Base-by-base conservation (phyloP, 1,140 invertebrate genomes). In the Eumeta japonica region DNA sequence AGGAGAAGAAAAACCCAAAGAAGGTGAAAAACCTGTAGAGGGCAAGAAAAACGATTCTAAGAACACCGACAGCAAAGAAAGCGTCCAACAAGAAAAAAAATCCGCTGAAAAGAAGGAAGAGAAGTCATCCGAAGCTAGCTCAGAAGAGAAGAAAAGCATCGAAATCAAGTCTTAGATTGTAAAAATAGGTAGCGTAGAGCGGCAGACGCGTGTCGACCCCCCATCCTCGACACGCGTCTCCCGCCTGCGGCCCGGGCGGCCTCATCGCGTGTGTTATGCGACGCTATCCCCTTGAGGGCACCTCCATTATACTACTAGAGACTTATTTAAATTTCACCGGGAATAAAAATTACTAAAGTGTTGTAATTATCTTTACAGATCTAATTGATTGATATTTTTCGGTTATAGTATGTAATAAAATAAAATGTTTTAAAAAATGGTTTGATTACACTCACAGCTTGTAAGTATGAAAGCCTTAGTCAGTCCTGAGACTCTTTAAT, bases 341-440 rank as follows among this genome's bases (percentile, higher is more conserved):
- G 5, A 57, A 57, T 68, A 52, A 68, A 71, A 73, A 68, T 68
- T 71, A 73, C 64, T 62, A 65, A 73, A 73, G n/a, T 24, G n/a
- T n/a, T n/a, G n/a, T n/a, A n/a, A n/a, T n/a, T n/a, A n/a, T n/a
- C n/a, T n/a, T n/a, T n/a, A n/a, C n/a, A n/a, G n/a, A n/a, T n/a
- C n/a, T n/a, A n/a, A n/a, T n/a, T n/a, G n/a, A n/a, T n/a, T n/a
- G n/a, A n/a, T n/a, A n/a, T n/a, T n/a, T 70, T 66, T 66, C 62
- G 44, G 61, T 58, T 73, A 73, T 53, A 62, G 55, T 73, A 68
- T 68, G 66, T 70, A 70, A 73, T 62, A 63, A 54, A 64, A 64
- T 59, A 66, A 37, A 53, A 52, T 62, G 58, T 62, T 63, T 66
- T 65, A 58, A 56, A 63, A 57, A n/a, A n/a, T n/a, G n/a, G n/a